Base-by-base conservation (phyloP, 2,888 invertebrate species). In the Yponomeuta evonymella region DNA sequence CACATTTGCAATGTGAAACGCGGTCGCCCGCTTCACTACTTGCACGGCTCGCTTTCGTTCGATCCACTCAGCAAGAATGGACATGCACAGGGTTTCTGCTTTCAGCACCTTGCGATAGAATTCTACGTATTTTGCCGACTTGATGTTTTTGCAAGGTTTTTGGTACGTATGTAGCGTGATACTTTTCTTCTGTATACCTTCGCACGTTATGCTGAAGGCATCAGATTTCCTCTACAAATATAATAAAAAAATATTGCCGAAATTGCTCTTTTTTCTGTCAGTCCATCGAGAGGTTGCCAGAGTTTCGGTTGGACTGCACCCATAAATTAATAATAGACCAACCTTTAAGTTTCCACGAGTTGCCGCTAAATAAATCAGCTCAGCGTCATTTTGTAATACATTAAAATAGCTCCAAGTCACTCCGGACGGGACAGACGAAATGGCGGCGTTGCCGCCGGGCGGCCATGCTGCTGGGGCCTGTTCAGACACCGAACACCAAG, bases 391-490 rank as follows among this genome's bases (percentile, higher is more conserved):
- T 30, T 71, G 75, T 74, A 75, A 72, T 74, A 74, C 73, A 76
- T 81, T 76, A 77, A 80, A 81, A 81, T 81, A 81, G 79, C 84
- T 66, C 79, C 83, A 79, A 89, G 89, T 90, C 90, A 88, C 87
- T 58, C 51, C 87, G 88, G 90, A 90, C 51, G 87, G 88, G 90
- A 90, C 89, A 89, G 90, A 89, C 90, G 83, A 78, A 80, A 81
- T 81, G 88, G 85, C 83, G 85, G 74, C 77, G 75, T 74, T 72
- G 63, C 71, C 9, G 63, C 71, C 9, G 2, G 48, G 48, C 48
- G 9, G 48, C 48, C 64, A 64, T 43, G 51, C 11, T n/a, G 69
- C 15, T 29, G 69, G 5, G 30, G n/a, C 51, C 51, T 15, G 12
- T 15, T 58, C 51, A 1, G 12, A 15, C 6, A 58, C 15, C 51